These are phyloP conservation scores for Boloria euphrosyne DNA, from an alignment of 2,888 invertebrate genomes.

Conservation along the genomic window DNA sequence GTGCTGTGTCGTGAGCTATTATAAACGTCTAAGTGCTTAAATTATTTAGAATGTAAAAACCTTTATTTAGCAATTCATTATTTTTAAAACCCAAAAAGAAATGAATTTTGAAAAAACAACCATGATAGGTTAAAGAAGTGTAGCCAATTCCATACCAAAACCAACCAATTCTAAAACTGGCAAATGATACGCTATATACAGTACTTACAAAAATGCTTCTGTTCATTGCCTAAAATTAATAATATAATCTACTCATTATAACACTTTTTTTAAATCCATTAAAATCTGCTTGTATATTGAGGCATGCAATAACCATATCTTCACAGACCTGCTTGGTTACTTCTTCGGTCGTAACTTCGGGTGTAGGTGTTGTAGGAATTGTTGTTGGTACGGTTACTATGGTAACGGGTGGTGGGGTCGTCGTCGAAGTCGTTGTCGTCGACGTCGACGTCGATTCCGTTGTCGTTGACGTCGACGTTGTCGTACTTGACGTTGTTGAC, in stretches of 20 bases:
- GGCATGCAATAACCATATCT: constrained; percentile 30
- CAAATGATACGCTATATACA: background rate
- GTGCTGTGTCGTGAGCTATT: background rate
- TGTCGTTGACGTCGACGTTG: constrained; percentile 44
- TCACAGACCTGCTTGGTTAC: constrained; percentile 68
- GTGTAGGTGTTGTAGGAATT: constrained; percentile 54
- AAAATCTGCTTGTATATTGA: background rate
- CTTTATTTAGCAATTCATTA: too few relatives aligned
- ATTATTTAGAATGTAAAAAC: too few relatives aligned
- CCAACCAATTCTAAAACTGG: background rate
- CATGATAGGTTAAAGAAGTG: background rate
- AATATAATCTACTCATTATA: background rate
- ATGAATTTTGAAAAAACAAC: background rate
- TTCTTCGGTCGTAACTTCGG: constrained; percentile 63
- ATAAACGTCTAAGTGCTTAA: background rate
- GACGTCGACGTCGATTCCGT: constrained; percentile 46
- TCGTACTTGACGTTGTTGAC: constrained; percentile 39
- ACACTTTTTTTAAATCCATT: background rate
- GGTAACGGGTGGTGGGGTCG: constrained; percentile 45
- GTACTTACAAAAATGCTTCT: too few relatives aligned
- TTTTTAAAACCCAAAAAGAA: background rate
- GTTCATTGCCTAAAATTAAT: too few relatives aligned
- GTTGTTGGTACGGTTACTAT: constrained; percentile 41
- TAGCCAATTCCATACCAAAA: background rate
- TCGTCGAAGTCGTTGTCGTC: constrained; percentile 50